Conservation (phyloP, 2,113 vertebrate species). For the Alouatta palliata region DNA sequence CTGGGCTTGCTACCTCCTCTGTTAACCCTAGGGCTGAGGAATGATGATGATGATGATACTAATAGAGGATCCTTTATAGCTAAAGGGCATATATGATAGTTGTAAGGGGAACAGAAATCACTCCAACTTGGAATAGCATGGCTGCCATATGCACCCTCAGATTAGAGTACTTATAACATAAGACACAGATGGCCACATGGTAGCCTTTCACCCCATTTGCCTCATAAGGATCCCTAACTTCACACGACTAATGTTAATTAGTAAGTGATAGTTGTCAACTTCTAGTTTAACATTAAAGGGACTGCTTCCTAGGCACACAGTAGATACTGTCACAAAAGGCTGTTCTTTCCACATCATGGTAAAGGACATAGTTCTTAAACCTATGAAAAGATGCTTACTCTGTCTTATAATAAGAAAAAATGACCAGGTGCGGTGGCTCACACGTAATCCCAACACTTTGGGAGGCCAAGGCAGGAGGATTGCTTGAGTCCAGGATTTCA, state of each 20-base stretch:
- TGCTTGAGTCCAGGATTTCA: too few relatives aligned
- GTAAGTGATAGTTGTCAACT: neutral
- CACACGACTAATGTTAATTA: neutral
- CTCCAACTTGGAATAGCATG: neutral
- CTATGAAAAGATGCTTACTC: neutral
- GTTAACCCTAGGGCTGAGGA: neutral
- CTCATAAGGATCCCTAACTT: neutral
- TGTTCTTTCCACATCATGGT: neutral
- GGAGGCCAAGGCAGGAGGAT: too few relatives aligned
- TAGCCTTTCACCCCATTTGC: neutral
- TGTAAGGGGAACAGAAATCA: neutral
- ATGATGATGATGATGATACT: neutral
- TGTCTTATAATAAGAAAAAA: neutral
- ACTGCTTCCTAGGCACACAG: neutral
- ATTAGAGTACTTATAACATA: neutral
- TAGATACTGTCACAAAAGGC: neutral
- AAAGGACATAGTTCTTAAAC: neutral
- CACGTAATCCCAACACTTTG: too few relatives aligned
- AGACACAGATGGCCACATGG: neutral
- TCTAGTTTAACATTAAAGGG: neutral
- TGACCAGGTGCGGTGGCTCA: too few relatives aligned
- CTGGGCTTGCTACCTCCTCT: neutral
- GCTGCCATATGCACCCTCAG: neutral
- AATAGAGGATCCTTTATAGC: neutral
- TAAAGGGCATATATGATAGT: neutral